Base-by-base conservation (phyloP, 2,888 invertebrate genomes). In the Phortica okadai region DNA sequence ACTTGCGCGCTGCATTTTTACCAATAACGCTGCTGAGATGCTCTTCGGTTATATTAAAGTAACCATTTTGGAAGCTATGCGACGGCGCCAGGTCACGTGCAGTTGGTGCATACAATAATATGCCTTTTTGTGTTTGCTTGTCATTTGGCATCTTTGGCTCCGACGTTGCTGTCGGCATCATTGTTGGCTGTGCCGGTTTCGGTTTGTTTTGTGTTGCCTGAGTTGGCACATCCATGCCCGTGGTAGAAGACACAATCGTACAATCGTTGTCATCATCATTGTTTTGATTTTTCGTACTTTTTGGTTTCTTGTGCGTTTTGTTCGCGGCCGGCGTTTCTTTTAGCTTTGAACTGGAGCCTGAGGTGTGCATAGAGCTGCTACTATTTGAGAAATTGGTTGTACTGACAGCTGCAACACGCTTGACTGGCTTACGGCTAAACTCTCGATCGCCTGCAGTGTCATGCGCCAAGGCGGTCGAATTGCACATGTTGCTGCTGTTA, bases 241-340 rank as follows among this genome's bases (percentile, higher is more conserved):
- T 90, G 14, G 90, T 88, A 0, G 89, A 89, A 4, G 90, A 86
- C 25, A 89, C 88, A 4, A 85, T 74, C 0, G 85, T 82, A 73
- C 90, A 90, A 62, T 90, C 90, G n/a, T 74, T 80, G 14, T 84
- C 82, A 16, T 74, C 75, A 25, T 69, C 41, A 25, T 76, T 56
- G 2, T 7, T 7, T 41, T 41, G 33, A 16, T 1, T 16, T 42
- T 42, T 66, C 4, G 50, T 56, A 1, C 21, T 2, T 11, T 25
- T 70, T 16, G 8, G 6, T 1, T 0, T 10, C n/a, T 59, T 45
- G 4, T 6, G 45, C n/a, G 1, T 11, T 16, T n/a, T 56, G 56
- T n/a, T 7, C 56, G 14, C n/a, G 33, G 33, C 2, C 4, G 33
- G 33, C 33, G 33, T 1, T 33, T 33, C 56, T 56, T 2, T 14